Evolutionary conservation across 2,113 vertebrate species (phyloP), one percentile per base, ranked within the genome.

Genomic region (Salvator merianae): DNA sequence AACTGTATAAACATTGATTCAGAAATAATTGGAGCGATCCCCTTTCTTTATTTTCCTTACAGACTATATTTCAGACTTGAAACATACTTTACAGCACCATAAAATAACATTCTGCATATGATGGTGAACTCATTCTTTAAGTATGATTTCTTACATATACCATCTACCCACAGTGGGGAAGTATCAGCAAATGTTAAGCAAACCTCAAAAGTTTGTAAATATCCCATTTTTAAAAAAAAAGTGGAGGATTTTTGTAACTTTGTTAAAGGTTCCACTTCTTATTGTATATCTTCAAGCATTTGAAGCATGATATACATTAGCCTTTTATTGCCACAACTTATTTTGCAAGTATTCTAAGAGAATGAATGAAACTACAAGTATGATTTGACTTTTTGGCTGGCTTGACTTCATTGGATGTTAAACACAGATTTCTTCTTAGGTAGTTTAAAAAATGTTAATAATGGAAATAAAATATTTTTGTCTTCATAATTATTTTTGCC

Each of bases 401-500:
- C 47, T 3, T 90, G 12, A 73, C 43, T 55, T 75, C 26, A 28
- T 73, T 76, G 36, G 22, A 70, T 53, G 22, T 26, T 71, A 38
- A 78, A 14, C 28, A 43, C 30, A 20, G 50, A 38, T 28, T 32
- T 72, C 32, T 24, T 55, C 5, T 55, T 72, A 7, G 13, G 59
- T 20, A 50, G 7, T 43, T 26, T 77, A 65, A 2, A 10, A 55
- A 28, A n/a, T 59, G 28, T 77, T 69, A 70, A 40, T 53, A 18
- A 32, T 20, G 36, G 18, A 26, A 76, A 84, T 40, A 9, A 20
- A 38, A 77, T 59, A 69, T 63, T 24, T 69, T 83, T 86, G 82
- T 88, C 84, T 91, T 73, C 20, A 1, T 87, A 20, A 59, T 16
- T 59, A 47, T 90, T 81, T 26, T 90, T 86, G 90, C 74, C 73